Percentiles rank a stretch among this genome's conserved stretches.
phyloP scores from a whole-genome alignment of 2,113 vertebrate species.

The Heterochromis multidens region DNA sequence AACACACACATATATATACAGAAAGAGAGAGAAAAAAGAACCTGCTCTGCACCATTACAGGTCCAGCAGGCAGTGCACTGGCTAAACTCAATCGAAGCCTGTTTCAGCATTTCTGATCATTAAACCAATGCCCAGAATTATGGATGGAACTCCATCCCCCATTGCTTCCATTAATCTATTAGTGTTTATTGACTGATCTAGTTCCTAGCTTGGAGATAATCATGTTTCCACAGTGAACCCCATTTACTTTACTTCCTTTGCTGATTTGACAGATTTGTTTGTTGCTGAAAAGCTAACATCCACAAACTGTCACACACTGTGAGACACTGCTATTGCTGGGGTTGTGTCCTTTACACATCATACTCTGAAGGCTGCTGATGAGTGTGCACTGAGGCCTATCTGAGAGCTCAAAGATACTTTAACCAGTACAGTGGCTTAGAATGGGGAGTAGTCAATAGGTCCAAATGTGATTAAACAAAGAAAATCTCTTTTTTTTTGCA shows the following conservation, averaged over 20 bases:
- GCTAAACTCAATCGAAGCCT: conserved; percentile 36
- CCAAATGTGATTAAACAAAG: background rate
- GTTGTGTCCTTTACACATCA: background rate
- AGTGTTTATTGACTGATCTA: conserved; percentile 63
- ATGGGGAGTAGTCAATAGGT: background rate
- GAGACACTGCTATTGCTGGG: background rate
- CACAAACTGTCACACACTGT: conserved; percentile 11
- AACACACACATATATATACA: background rate
- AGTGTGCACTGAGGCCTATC: background rate
- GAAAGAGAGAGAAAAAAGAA: background rate
- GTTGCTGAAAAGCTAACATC: conserved; percentile 38
- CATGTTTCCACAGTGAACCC: conserved; percentile 46
- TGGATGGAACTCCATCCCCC: conserved; percentile 16
- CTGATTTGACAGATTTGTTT: conserved; percentile 59
- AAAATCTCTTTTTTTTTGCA: background rate
- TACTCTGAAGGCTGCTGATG: background rate
- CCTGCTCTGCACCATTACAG: conserved; percentile 19
- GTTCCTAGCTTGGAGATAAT: conserved; percentile 62
- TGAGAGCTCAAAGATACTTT: conserved; percentile 23
- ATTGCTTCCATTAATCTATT: conserved; percentile 61
- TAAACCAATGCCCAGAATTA: conserved; percentile 67
- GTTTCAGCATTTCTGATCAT: conserved; percentile 68
- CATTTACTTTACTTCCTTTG: conserved; percentile 46
- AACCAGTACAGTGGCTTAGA: background rate
- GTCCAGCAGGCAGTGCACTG: conserved; percentile 1